Base-by-base conservation (phyloP, 2,888 invertebrate species). In the Cryptocephalus primarius region DNA sequence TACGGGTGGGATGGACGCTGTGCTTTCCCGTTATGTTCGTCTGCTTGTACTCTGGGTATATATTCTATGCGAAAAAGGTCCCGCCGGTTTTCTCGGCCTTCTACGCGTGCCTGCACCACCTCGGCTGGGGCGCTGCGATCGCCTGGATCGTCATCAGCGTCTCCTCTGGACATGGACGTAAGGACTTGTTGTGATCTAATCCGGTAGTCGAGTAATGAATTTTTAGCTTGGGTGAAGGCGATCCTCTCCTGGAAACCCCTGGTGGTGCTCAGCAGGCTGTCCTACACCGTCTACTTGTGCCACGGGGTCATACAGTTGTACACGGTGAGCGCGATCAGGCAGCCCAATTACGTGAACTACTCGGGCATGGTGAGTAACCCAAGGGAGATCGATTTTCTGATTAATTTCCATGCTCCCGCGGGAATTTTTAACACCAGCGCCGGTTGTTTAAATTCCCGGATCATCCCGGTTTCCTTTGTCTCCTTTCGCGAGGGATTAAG, bases 141-240 rank as follows among this genome's bases (percentile, higher is more conserved):
- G 56, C 62, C 32, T 63, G 64, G 63, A 60, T 66, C 43, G 56
- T 68, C 32, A 54, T 68, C 31, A 64, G 62, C 4, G 58, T 63
- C 33, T 64, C 65, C 1, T 61, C 60, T 44, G 67, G 67, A 32
- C 58, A 65, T 48, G 65, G 65, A 49, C 55, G 68, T 67, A 57
- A 57, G 57, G 53, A 57, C 4, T 4, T 4, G 13, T 12, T 36
- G 8, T 9, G 9, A 32, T 1, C 8, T 12, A 9, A 22, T 4
- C n/a, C 11, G 3, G 31, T 12, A 8, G 32, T 33, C 2, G 31
- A 10, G 40, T 8, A 40, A n/a, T 40, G 12, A 40, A 9, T 39
- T 56, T 57, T 43, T 45, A 65, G 64, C 56, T 32, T 64, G 60
- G 60, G 46, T 63, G 32, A 54, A 58, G 13, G 56, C 59, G 9